Base-by-base conservation (phyloP, 2,797 vertebrate genomes). In the Chaetophractus vellerosus region DNA sequence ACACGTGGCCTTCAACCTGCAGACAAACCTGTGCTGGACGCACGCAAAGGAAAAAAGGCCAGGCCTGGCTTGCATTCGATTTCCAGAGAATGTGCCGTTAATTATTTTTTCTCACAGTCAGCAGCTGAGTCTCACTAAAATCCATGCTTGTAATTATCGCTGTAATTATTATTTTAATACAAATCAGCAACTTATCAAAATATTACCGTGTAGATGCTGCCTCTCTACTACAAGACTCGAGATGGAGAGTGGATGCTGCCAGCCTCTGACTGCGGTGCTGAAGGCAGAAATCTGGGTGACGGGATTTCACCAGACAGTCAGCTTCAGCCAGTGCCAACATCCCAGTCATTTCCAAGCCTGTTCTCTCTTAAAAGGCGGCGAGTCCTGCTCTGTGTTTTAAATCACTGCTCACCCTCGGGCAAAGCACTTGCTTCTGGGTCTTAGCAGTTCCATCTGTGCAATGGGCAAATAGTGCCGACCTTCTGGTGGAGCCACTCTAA, bases 91-190 rank as follows among this genome's bases (percentile, higher is more conserved):
- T 2, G 89, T 11, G n/a, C 61, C 88, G 88, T 84, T 94, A 74
- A 97, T 85, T 96, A 92, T 89, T 95, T 97, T 95, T 92, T 80
- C 97, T 91, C 91, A n/a, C 74, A 76, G 59, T 81, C 96, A 96
- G 93, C 97, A 97, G 96, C 97, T 97, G 96, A 91, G 95, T 93
- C 96, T 89, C 79, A 94, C 94, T 84, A 82, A 96, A 97, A 97
- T 55, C 83, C 36, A 5, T 79, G 95, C 97, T 95, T 96, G 92
- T 92, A 98, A 98, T 98, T 97, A 98, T 83, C 23, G 0, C 85
- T 66, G 26, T 98, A 97, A 98, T 98, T 97, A 98, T 95, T 98
- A 97, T 98, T 98, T 98, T 97, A 98, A 98, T 97, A 98, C 82
- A 93, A 97, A 98, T 94, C 96, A 96, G 96, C 75, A 96, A 96